phyloP scores from a whole-genome alignment of 2,113 vertebrate species.

The Uria aalge region DNA sequence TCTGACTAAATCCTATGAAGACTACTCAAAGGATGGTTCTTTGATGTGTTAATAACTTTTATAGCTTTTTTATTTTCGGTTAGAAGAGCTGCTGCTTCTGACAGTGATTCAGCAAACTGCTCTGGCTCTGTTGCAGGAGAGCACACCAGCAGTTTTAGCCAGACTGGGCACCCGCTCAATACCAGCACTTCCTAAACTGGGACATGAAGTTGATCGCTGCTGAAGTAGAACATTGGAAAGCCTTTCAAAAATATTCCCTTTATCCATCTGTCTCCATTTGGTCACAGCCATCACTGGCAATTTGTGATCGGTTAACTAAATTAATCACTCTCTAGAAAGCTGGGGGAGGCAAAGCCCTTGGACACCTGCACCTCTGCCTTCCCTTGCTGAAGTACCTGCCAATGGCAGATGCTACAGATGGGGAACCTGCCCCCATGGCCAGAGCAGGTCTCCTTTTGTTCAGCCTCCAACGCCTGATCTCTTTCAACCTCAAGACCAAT shows the following conservation, averaged over 20 bases:
- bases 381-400: background rate
- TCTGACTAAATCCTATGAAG: background rate
- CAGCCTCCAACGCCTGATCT: background rate
- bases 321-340: background rate
- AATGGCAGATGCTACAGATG: accelerated
- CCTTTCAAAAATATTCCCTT: background rate
- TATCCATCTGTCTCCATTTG: background rate
- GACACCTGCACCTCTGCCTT: background rate
- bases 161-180: background rate
- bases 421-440: background rate
- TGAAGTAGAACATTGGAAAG: background rate
- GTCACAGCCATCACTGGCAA: background rate
- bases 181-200: background rate
- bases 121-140: background rate
- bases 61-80: background rate
- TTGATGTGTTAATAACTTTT: background rate
- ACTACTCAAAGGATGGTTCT: background rate
- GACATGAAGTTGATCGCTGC: background rate
- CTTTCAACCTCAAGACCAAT: background rate
- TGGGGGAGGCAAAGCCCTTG: background rate
- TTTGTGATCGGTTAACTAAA: background rate
- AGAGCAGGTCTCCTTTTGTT: background rate
- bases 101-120: background rate
- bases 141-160: background rate
- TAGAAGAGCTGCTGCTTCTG: background rate